phyloP scores from a whole-genome alignment of 2,888 invertebrate species.

The Cantharis lateralis region DNA sequence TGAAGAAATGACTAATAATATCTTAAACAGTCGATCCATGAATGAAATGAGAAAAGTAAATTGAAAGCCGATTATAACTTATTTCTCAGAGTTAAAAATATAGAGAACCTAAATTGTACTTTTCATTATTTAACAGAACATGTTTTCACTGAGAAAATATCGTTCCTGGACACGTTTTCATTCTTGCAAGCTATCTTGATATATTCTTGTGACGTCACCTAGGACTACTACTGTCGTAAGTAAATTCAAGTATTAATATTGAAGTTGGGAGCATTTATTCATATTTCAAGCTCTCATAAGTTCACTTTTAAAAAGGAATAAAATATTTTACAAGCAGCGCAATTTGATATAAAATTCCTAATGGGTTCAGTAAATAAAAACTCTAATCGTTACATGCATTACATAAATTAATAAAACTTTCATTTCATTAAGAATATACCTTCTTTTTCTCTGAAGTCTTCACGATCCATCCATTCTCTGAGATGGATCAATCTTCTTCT shows the following conservation, averaged over 20 bases:
- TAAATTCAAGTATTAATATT: background rate
- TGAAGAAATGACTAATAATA: background rate
- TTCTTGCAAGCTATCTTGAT: background rate
- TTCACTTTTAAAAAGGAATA: background rate
- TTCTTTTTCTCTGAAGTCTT: too few species aligned
- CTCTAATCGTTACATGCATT: background rate
- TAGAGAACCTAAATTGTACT: background rate
- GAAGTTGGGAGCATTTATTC: background rate
- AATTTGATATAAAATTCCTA: background rate
- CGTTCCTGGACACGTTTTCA: background rate
- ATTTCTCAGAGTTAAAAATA: background rate
- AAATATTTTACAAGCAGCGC: background rate
- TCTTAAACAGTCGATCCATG: background rate
- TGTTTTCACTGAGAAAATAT: background rate
- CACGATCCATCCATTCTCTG: too few species aligned
- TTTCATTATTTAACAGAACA: background rate
- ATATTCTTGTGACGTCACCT: background rate
- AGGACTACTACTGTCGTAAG: background rate
- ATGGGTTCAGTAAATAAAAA: background rate
- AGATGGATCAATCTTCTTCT: too few species aligned
- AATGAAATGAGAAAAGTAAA: background rate
- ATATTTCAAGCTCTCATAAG: background rate
- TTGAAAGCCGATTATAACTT: background rate
- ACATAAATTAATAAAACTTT: too few species aligned
- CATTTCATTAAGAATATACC: too few species aligned